These are phyloP conservation scores for mouse (Mus musculus) DNA, from an alignment of 2,113 vertebrate genomes.

Conservation along the genomic window GRCm39 chr3:20657001-20657500, in stretches of 20 bases:
- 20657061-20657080: not conserved
- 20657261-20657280: not conserved
- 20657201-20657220: not conserved
- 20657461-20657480: not conserved
- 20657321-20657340: not conserved
- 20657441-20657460: not conserved
- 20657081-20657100: not conserved
- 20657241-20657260: not conserved
- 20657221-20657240: not conserved
- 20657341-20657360: not conserved
- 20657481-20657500: not conserved
- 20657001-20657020: not conserved
- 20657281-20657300: not conserved
- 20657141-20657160: not conserved
- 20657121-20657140: not conserved
- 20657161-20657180: not conserved
- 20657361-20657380: conserved; percentile 23
- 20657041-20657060: not conserved
- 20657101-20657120: not conserved
- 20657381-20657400: conserved; percentile 24
- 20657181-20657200: conserved; percentile 3
- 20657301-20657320: not conserved
- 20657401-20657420: conserved; percentile 36
- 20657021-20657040: not conserved
- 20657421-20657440: not conserved